Conservation (phyloP, 1,140 invertebrate species). For the Nilaparvata lugens region DNA sequence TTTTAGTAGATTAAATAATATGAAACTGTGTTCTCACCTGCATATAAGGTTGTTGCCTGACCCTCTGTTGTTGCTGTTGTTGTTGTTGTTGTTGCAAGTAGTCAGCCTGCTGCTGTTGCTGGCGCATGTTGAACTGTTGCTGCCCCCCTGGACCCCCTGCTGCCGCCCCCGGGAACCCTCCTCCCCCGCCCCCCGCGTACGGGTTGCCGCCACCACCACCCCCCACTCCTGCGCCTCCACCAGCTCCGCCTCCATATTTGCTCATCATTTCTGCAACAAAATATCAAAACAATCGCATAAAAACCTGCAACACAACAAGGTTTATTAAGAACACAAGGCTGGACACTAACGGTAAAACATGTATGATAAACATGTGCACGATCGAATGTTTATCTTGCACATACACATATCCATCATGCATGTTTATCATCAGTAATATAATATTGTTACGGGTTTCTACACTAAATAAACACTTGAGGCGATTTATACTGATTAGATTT, state of each 20-base stretch:
- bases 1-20: not conserved
- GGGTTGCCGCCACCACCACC: conserved; percentile 42
- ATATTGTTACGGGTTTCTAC: not conserved
- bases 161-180: conserved; percentile 36
- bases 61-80: conserved; percentile 35
- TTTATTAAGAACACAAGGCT: not conserved
- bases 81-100: conserved; percentile 38
- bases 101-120: conserved; percentile 32
- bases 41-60: conserved; percentile 41
- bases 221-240: not conserved
- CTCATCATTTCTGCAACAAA: conserved; percentile 35
- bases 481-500: no score
- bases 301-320: not conserved
- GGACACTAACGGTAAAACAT: no score
- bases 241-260: not conserved
- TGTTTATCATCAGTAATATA: not conserved
- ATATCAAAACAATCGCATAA: not conserved
- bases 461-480: no score
- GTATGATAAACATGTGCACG: no score
- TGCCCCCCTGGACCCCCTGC: conserved; percentile 35
- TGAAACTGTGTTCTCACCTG: conserved; percentile 31
- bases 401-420: no score
- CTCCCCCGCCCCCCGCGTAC: conserved; percentile 38
- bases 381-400: no score
- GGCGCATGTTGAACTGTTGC: conserved; percentile 35